Base-by-base conservation (phyloP, 2,888 invertebrate genomes). In the Caenorhabditis sp. region DNA sequence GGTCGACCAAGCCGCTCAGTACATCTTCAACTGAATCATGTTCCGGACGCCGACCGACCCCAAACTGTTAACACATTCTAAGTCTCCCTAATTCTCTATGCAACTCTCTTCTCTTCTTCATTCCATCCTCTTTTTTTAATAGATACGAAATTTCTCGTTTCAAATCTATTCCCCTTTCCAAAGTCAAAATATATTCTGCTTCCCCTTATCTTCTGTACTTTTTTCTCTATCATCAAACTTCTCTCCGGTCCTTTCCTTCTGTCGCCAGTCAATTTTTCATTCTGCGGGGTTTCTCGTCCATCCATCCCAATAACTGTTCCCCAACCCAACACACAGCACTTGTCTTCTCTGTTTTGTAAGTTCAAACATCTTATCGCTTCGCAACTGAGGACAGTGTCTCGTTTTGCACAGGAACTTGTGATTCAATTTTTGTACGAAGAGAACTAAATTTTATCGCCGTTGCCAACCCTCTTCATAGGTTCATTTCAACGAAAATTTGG, bases 1-100 rank as follows among this genome's bases (percentile, higher is more conserved):
- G 69, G 54, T 90, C 24, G 79, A 83, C 10, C 82, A 87, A 51
- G 88, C 90, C 1, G 90, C 89, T 0, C 87, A 90, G 19, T 85
- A 85, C 47, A 85, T 90, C 26, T 90, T 90, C 72, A 79, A 82
- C 6, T 89, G 59, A 85, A n/a, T n/a, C n/a, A 7, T 16, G 1
- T 24, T 63, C 12, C 8, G 0, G 28, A 47, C n/a, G n/a, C n/a
- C 16, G 5, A 47, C 2, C 1, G 47, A 47, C 47, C 31, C 8
- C 31, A 35, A 35, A 35, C 31, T 6, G 31, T 6, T 35, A 35
- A 35, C 31, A 35, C 31, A 35, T 35, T 35, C 4, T 35, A 35
- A 4, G 31, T 35, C n/a, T 38, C 12, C 6, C 2, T 12, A 10
- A 38, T 38, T 49, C 19, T 49, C 49, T 59, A 22, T 38, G 59